phyloP scores from a whole-genome alignment of 2,888 invertebrate species.

The Trichopria drosophilae region DNA sequence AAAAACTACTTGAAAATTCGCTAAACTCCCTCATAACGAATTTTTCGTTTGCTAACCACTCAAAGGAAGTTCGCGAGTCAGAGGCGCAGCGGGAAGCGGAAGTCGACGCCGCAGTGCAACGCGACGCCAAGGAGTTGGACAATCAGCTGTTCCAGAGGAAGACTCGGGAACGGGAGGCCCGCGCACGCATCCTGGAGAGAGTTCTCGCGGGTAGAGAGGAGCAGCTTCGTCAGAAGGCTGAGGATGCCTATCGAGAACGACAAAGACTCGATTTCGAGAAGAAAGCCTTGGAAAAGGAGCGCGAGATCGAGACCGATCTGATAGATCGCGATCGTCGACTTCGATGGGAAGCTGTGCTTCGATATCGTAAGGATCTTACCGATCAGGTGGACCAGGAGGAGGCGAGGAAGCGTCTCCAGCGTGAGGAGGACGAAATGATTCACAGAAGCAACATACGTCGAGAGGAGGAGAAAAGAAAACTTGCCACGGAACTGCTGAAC shows the following conservation, averaged over 20 bases:
- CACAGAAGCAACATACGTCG: too few relatives aligned
- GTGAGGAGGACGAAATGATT: conserved; percentile 32
- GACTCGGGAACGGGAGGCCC: too few relatives aligned
- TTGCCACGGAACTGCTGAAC: conserved; percentile 38
- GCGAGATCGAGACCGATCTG: conserved; percentile 36
- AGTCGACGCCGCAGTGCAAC: conserved; percentile 37
- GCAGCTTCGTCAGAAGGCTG: conserved; percentile 38
- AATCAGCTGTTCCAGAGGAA: conserved; percentile 29
- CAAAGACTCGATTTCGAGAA: conserved; percentile 31
- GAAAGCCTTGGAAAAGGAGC: conserved; percentile 31
- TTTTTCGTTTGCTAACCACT: too few relatives aligned
- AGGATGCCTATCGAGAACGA: conserved; percentile 29
- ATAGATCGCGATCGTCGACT: conserved; percentile 25
- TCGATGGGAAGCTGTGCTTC: conserved; percentile 30
- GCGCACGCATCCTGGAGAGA: conserved; percentile 33
- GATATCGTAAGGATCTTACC: conserved; percentile 41
- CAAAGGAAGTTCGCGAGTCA: conserved; percentile 38
- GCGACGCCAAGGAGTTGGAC: conserved; percentile 33
- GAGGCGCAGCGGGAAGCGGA: conserved; percentile 39
- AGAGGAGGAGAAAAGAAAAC: conserved; percentile 38
- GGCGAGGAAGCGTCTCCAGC: conserved; percentile 31
- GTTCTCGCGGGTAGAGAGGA: conserved; percentile 39
- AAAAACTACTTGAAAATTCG: too few relatives aligned
- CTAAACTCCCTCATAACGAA: too few relatives aligned
- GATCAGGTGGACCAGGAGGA: conserved; percentile 37